Evolutionary conservation across 2,888 invertebrate genomes (phyloP).

Genomic region (Phymatocera aterrima): DNA sequence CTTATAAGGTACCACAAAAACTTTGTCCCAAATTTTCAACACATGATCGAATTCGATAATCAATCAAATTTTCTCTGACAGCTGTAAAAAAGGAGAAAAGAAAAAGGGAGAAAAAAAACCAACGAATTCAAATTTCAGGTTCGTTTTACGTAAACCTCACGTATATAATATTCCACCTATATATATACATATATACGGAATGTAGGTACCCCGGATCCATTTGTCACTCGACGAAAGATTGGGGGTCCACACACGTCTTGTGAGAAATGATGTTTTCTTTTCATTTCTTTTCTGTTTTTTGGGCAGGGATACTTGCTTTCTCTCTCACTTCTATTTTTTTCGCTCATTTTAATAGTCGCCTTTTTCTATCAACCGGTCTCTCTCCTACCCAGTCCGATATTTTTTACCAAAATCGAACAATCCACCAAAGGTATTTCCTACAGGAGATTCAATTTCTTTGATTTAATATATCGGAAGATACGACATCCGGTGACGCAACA

Average conservation of each 20-base stretch:
- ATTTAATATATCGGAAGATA: not conserved
- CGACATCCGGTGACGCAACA: no score
- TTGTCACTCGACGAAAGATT: constrained; percentile 43
- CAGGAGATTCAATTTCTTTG: not conserved
- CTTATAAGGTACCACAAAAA: constrained; percentile 31
- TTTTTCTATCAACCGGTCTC: constrained; percentile 50
- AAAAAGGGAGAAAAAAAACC: not conserved
- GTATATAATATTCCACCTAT: no score
- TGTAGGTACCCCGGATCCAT: constrained; percentile 43
- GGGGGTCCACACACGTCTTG: constrained; percentile 42
- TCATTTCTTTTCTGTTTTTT: not conserved
- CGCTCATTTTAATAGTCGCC: constrained; percentile 59
- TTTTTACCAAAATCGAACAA: not conserved
- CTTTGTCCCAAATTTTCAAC: constrained; percentile 66
- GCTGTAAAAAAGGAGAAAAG: constrained; percentile 46
- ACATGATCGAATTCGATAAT: constrained; percentile 69
- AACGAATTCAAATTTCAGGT: constrained; percentile 43
- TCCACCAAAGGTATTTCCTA: no score
- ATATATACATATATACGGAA: not conserved
- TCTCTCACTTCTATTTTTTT: constrained; percentile 21
- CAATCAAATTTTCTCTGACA: constrained; percentile 66
- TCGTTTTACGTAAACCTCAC: constrained; percentile 41
- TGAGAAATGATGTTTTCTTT: constrained; percentile 44
- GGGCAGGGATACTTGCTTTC: constrained; percentile 40
- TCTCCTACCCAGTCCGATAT: not conserved